Evolutionary conservation across 2,888 invertebrate species (phyloP).

Genomic region (Catocala fraxini): DNA sequence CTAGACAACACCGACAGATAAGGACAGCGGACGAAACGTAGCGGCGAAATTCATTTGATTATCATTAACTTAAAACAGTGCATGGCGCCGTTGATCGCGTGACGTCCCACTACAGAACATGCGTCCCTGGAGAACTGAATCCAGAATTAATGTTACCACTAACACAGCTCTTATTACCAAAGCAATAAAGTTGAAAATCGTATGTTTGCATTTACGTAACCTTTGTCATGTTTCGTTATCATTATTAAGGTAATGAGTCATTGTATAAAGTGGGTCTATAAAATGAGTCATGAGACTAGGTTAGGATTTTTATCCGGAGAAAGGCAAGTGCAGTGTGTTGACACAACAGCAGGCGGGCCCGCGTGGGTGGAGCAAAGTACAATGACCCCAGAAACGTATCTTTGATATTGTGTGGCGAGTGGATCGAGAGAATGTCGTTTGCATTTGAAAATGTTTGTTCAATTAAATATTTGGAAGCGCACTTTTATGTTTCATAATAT

Average conservation of each 20-base stretch:
- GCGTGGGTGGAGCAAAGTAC: slow-evolving; percentile 72
- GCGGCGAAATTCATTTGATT: slow-evolving; percentile 73
- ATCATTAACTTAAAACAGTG: slow-evolving; percentile 73
- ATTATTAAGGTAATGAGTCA: slow-evolving; percentile 83
- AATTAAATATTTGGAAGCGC: slow-evolving; percentile 2
- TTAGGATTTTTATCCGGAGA: slow-evolving; percentile 51
- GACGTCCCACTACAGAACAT: slow-evolving; percentile 61
- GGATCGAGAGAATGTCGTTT: slow-evolving; percentile 29
- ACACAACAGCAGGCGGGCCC: slow-evolving; percentile 62
- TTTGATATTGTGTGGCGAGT: slow-evolving; percentile 55
- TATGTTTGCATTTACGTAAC: slow-evolving; percentile 4
- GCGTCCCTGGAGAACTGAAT: slow-evolving; percentile 57
- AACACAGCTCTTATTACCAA: slow-evolving; percentile 36
- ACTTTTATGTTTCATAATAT: too few species aligned
- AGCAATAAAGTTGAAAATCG: slow-evolving; percentile 52
- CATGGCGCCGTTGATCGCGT: slow-evolving; percentile 77
- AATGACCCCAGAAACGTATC: slow-evolving; percentile 72
- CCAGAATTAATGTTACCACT: slow-evolving; percentile 29
- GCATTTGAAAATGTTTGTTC: not conserved
- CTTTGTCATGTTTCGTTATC: slow-evolving; percentile 59
- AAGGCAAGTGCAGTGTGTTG: slow-evolving; percentile 64
- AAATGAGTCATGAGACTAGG: slow-evolving; percentile 70
- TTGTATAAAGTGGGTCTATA: slow-evolving; percentile 69
- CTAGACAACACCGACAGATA: slow-evolving; percentile 48
- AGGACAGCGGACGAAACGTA: slow-evolving; percentile 56